A percentile compares a stretch with the other conserved stretches of the same genome.
phyloP scores from a whole-genome alignment of 2,113 vertebrate genomes.

The Tringa solitaria region DNA sequence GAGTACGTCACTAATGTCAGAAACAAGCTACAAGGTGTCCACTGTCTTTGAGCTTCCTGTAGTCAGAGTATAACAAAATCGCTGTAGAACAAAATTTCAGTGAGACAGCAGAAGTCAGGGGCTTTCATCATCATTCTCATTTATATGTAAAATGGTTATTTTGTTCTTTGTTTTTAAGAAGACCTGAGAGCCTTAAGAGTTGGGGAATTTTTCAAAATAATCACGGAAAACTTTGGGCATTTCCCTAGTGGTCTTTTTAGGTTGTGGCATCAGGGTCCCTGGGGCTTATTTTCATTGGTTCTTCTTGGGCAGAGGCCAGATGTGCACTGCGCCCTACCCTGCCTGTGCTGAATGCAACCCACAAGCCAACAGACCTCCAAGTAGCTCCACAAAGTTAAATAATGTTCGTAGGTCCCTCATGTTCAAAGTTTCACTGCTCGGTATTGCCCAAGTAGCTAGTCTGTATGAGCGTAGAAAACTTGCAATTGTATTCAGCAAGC shows the following conservation, averaged over 20 bases:
- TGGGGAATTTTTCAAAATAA: neutral
- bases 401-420: fast-evolving
- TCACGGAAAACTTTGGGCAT: fast-evolving
- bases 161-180: neutral
- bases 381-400: neutral
- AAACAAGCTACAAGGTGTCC: neutral
- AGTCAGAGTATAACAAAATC: neutral
- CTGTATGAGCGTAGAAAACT: neutral
- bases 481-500: neutral
- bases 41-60: fast-evolving
- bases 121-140: neutral
- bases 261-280: no score
- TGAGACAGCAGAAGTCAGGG: neutral
- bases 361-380: neutral
- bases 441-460: neutral
- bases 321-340: fast-evolving
- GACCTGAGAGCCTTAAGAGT: neutral
- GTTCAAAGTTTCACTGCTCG: neutral
- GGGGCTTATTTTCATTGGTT: neutral
- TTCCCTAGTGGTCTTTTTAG: neutral
- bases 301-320: neutral
- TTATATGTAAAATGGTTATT: neutral
- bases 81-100: neutral
- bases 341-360: fast-evolving
- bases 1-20: neutral